Base-by-base conservation (phyloP, 37 sponge, comb jelly and placozoan genomes). In the Theonella swinhoei region DNA sequence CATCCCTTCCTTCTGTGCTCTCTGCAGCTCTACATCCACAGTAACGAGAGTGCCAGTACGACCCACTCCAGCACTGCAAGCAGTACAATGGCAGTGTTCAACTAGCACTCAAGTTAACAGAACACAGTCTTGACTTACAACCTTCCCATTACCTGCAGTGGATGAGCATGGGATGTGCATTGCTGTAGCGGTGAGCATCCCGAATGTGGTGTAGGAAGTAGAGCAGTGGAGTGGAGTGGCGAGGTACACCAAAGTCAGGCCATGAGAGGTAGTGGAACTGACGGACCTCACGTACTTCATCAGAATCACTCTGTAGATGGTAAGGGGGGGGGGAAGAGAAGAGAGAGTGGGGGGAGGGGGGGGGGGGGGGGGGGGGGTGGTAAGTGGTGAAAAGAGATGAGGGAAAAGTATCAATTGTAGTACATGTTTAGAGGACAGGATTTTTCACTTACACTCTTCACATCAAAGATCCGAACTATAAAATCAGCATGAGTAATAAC, bases 11-110 rank as follows among this genome's bases (percentile, higher is more conserved):
- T 43, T 20, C 34, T 37, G 61, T 30, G 84, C 86, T 63, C 92
- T 36, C 85, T 96, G 94, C 78, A 96, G 82, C 84, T 94, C 91
- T 20, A 83, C 85, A 32, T 98, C 97, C n/a, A 95, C 80, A 42
- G 88, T 62, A 76, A 95, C 66, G 65, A 93, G 73, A 4, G 96
- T 93, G 34, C 98, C 98, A 4, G 98, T 95, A 32, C 98, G 86
- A 34, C 98, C 98, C 42, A 97, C 96, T 22, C 98, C 98, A 64
- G 98, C 98, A 83, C 96, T 94, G 75, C 33, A 33, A 14, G 54
- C 42, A 68, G 31, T 7, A 2, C 26, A 28, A 28, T 63, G 64
- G 24, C 26, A 2, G 64, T 63, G 64, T 63, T n/a, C 26, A 17
- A 33, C 39, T 30, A 31, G 54, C 76, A 83, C 39, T 28, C 54